Percentiles rank a stretch among this genome's conserved stretches.
These are phyloP conservation scores for Mus caroli DNA, from an alignment of 2,797 vertebrate species.

Conservation along the genomic window DNA sequence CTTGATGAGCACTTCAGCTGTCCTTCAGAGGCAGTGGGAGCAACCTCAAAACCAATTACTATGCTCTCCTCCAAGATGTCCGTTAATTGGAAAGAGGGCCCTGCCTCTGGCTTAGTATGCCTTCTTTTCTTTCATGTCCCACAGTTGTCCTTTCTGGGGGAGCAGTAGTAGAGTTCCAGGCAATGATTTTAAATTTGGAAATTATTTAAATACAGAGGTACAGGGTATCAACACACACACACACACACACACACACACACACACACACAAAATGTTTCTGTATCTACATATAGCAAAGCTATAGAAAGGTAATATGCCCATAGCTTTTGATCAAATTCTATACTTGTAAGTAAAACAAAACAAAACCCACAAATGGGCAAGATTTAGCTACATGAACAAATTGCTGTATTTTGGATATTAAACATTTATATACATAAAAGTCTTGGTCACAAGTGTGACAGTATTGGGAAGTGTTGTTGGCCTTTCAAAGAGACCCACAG, in stretches of 20 bases:
- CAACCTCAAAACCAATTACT: slow-evolving; percentile 77
- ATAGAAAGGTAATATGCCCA: no score
- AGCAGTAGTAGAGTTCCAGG: slow-evolving; percentile 52
- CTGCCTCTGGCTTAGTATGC: slow-evolving; percentile 66
- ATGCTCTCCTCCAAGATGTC: slow-evolving; percentile 69
- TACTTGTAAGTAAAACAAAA: slow-evolving; percentile 42
- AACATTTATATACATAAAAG: background rate
- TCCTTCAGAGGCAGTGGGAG: slow-evolving; percentile 81
- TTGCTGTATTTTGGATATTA: background rate
- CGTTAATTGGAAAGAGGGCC: slow-evolving; percentile 63
- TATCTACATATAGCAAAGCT: no score
- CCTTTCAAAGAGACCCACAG: background rate
- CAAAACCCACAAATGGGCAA: background rate
- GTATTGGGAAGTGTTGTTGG: background rate
- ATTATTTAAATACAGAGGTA: slow-evolving; percentile 65
- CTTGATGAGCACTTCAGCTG: slow-evolving; percentile 79
- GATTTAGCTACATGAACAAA: slow-evolving; percentile 3
- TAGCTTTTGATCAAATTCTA: no score
- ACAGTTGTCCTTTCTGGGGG: slow-evolving; percentile 61
- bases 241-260: background rate
- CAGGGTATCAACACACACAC: background rate
- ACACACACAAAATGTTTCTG: no score
- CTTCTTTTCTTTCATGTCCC: slow-evolving; percentile 69
- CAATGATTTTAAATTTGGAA: slow-evolving; percentile 59
- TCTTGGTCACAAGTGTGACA: background rate